Evolutionary conservation across 2,888 invertebrate genomes (phyloP), one percentile per base, ranked within the genome.

Genomic region (Netelia fuscicornis): DNA sequence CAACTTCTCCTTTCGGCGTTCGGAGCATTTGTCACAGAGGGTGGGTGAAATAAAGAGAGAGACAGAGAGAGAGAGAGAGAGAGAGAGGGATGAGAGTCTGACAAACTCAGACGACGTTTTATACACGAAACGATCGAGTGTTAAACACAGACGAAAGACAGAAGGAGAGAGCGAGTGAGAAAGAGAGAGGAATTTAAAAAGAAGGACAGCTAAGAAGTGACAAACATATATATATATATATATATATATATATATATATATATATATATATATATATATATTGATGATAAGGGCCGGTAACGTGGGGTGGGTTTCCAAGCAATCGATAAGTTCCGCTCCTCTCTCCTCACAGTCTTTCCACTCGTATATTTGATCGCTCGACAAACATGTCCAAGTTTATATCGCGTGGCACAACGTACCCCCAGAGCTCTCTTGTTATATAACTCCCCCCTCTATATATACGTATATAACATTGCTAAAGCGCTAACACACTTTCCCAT

Each of bases 331-430:
- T 80, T 87, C 25, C 64, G 48, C 48, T 71, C 48, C 67, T 68
- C 76, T 60, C 23, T 62, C 71, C 88, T 88, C 89, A 89, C 90
- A 92, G 92, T 91, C 92, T 92, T 92, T 92, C 91, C 92, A 92
- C 91, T 93, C 92, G 92, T 92, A 93, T 92, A 92, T 92, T 93
- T 92, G 92, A 93, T 93, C 92, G 92, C 92, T 93, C 90, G 92
- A 90, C 93, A 93, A 93, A 93, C 93, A 93, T 91, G 92, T 91
- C 91, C 89, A 90, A 93, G 92, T 93, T 92, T 92, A 83, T 80
- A 92, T 92, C 90, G 90, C 90, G 88, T 88, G 90, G 89, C 86
- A 85, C 82, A 71, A 76, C 48, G 64, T 75, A 65, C 20, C 10
- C n/a, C 71, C 70, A 37, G 74, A 20, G 25, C 60, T 71, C 65